A percentile compares a stretch with the other conserved stretches of the same genome.
These are phyloP conservation scores for Zaprionus bogoriensis DNA, from an alignment of 2,888 invertebrate genomes.

Conservation along the genomic window DNA sequence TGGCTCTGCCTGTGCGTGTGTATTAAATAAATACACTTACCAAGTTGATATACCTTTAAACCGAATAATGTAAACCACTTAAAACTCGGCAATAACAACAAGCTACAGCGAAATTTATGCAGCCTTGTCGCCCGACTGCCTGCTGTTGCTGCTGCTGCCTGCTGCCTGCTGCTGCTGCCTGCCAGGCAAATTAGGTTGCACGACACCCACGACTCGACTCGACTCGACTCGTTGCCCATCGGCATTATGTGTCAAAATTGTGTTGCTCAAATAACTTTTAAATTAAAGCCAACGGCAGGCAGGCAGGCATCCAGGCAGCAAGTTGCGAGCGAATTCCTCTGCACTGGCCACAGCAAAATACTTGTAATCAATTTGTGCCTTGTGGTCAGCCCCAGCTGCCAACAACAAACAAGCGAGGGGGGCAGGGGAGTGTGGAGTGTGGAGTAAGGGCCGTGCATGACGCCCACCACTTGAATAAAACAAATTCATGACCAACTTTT, in stretches of 20 bases:
- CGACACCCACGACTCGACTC: background rate
- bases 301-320: slow-evolving; percentile 38
- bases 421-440: too few species aligned
- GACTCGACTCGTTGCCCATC: slow-evolving; percentile 35
- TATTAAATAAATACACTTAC: slow-evolving; percentile 76
- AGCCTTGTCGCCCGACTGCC: slow-evolving; percentile 33
- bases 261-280: slow-evolving; percentile 75
- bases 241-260: slow-evolving; percentile 70
- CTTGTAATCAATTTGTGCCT: slow-evolving; percentile 74
- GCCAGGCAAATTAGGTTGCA: slow-evolving; percentile 67
- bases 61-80: slow-evolving; percentile 76
- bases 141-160: background rate
- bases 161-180: slow-evolving; percentile 10
- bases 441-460: background rate
- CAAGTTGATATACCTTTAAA: slow-evolving; percentile 76
- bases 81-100: slow-evolving; percentile 71
- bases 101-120: slow-evolving; percentile 59
- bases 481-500: slow-evolving; percentile 46
- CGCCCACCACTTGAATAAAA: slow-evolving; percentile 30
- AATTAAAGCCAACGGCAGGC: slow-evolving; percentile 64
- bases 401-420: background rate
- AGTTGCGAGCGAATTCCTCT: slow-evolving; percentile 35
- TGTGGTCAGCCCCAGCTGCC: slow-evolving; percentile 57
- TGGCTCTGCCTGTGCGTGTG: slow-evolving; percentile 46
- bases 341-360: slow-evolving; percentile 51